Evolutionary conservation across 1,140 invertebrate genomes (phyloP).

Genomic region (Pseudomyrmex flavicornis): DNA sequence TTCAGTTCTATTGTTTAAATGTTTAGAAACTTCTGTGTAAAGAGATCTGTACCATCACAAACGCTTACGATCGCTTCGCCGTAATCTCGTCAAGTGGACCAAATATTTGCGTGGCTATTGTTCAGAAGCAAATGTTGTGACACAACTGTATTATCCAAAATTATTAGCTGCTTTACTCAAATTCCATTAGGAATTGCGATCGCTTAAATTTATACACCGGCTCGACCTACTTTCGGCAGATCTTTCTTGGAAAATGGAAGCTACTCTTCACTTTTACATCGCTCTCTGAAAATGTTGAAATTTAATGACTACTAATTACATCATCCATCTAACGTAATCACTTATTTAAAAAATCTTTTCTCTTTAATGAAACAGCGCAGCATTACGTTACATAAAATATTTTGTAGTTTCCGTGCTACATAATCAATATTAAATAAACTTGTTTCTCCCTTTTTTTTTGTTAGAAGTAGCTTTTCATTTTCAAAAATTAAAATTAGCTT

Average conservation of each 20-base stretch:
- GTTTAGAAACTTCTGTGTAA: too few species aligned
- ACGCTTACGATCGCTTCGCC: not conserved
- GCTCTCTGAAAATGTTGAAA: not conserved
- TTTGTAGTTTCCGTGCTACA: not conserved
- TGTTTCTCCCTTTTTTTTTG: not conserved
- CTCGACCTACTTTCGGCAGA: constrained; percentile 16
- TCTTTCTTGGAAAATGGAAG: constrained; percentile 11
- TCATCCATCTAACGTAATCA: not conserved
- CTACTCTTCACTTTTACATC: constrained; percentile 24
- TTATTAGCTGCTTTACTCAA: constrained; percentile 28
- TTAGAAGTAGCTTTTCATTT: too few species aligned
- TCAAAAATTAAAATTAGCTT: too few species aligned
- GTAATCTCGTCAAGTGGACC: constrained; percentile 26
- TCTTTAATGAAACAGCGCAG: not conserved
- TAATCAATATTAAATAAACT: constrained; percentile 1
- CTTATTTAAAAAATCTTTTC: not conserved
- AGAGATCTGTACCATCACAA: not conserved
- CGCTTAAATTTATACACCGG: constrained; percentile 15
- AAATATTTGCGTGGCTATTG: constrained; percentile 37
- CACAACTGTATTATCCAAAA: constrained; percentile 9
- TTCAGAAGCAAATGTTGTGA: constrained; percentile 1
- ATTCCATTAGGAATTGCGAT: constrained; percentile 19
- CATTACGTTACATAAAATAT: not conserved
- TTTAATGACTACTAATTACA: not conserved
- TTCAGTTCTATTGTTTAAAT: too few species aligned